These are phyloP conservation scores for Mobula birostris DNA, from an alignment of 2,113 vertebrate genomes.

Conservation along the genomic window DNA sequence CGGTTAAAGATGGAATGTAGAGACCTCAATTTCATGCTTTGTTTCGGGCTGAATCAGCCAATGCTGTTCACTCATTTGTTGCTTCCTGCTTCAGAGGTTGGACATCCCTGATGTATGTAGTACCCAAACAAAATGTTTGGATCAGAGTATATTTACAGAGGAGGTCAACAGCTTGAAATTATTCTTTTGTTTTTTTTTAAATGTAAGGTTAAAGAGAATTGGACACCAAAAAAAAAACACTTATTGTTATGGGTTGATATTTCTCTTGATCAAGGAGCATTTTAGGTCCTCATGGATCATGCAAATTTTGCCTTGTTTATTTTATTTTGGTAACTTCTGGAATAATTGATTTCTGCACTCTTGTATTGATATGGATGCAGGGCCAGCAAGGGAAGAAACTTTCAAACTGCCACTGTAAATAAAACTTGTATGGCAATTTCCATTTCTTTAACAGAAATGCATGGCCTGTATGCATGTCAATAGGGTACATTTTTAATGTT, in stretches of 20 bases:
- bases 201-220: neutral
- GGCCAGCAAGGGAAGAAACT: neutral
- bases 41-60: neutral
- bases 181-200: neutral
- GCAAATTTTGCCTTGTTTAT: neutral
- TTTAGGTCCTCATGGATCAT: neutral
- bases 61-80: neutral
- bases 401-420: neutral
- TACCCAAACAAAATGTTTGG: neutral
- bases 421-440: neutral
- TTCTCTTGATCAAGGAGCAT: neutral
- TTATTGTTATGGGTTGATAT: neutral
- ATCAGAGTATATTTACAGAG: neutral
- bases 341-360: neutral
- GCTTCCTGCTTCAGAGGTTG: neutral
- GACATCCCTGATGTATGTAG: constrained; percentile 11
- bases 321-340: neutral
- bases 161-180: neutral
- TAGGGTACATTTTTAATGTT: neutral
- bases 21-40: neutral
- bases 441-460: neutral
- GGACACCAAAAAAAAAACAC: neutral
- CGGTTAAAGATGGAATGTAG: neutral
- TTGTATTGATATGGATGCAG: neutral
- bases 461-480: neutral